Evolutionary conservation across 2,797 vertebrate genomes (phyloP), one percentile per base, ranked within the genome.

Genomic region (Zalophus californianus): DNA sequence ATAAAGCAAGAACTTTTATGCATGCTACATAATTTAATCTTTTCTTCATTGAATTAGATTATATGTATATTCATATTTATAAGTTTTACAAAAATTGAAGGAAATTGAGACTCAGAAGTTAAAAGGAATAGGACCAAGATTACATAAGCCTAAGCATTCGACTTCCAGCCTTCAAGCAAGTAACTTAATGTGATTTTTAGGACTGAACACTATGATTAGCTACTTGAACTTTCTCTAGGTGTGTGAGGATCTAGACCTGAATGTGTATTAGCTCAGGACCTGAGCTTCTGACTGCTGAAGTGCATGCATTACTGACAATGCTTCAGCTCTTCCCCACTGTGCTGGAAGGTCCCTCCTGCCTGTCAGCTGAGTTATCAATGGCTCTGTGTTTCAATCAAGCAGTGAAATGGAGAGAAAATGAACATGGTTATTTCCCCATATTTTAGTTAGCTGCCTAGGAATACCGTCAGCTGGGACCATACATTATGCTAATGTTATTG

Each of bases 401-500:
- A 93, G 32, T 66, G 54, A 70, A 75, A 90, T 12, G 66, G 73
- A 96, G n/a, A 91, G 20, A 83, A 90, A 90, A 68, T 0, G 0
- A 73, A 83, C 7, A 27, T 72, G 21, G 35, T 50, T 91, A 50
- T 87, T 96, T 84, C 54, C 20, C 13, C 35, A 52, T 86, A 52
- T 80, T 80, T 87, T 70, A 85, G 91, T 89, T 80, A 54, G 23
- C 86, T 96, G 52, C 64, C 52, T 56, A 35, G 48, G 25, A 96
- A 68, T 60, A 23, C 27, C 48, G 52, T 84, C 70, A 82, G 4
- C 25, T 62, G 68, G 64, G 32, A 35, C 88, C 14, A 77, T 38
- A 25, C 35, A 62, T 84, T 96, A 83, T 96, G 93, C 96, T 98
- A 97, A 92, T 96, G 80, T 87, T 77, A 96, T 66, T 94, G 58